These are phyloP conservation scores for Acipenser transmontanus DNA, from an alignment of 2,797 vertebrate genomes.

Conservation along the genomic window DNA sequence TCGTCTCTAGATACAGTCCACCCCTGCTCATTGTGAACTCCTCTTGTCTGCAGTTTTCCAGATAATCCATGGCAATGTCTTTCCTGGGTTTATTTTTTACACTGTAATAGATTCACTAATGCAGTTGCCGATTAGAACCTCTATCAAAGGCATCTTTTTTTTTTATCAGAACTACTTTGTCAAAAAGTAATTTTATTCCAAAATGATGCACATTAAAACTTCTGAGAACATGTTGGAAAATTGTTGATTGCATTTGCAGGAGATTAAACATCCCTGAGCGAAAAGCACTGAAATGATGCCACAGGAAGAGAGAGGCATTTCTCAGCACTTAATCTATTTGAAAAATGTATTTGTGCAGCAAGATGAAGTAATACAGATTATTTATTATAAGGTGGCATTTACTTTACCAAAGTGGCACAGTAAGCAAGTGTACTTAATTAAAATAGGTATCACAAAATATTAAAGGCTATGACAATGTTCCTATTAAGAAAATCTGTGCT, in stretches of 20 bases:
- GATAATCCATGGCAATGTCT: no score
- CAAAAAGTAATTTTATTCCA: background rate
- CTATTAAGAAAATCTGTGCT: background rate
- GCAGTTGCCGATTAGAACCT: no score
- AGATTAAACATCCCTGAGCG: conserved; percentile 1
- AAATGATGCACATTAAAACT: background rate
- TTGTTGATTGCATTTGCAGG: background rate
- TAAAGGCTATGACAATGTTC: conserved; percentile 3
- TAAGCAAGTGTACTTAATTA: conserved; percentile 2
- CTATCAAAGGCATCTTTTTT: no score
- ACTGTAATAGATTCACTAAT: no score
- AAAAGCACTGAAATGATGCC: background rate
- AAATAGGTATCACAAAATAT: background rate
- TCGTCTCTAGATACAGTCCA: no score
- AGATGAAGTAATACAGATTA: background rate
- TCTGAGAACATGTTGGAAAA: background rate
- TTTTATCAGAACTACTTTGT: background rate
- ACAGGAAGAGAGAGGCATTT: background rate
- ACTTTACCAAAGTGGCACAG: background rate
- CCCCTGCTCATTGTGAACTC: no score
- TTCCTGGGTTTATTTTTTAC: no score
- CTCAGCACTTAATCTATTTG: background rate
- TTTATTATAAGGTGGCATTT: background rate
- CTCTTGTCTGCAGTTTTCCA: no score
- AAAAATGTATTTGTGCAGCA: conserved; percentile 2